These are phyloP conservation scores for Cyrtorhinus lividipennis DNA, from an alignment of 1,140 invertebrate species.

Conservation along the genomic window DNA sequence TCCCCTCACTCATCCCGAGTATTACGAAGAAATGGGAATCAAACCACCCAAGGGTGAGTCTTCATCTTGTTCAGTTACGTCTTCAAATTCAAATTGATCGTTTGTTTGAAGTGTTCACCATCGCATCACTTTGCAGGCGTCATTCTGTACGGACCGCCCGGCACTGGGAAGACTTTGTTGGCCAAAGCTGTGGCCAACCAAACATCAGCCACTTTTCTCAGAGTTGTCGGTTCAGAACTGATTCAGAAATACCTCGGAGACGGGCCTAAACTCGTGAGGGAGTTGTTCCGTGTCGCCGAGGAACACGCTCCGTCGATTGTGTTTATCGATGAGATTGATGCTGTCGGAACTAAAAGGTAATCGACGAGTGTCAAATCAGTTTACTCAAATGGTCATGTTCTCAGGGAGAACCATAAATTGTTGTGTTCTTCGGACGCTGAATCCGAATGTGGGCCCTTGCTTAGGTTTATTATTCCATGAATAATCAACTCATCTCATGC, in stretches of 20 bases:
- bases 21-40: conserved; percentile 99
- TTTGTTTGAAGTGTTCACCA: background rate
- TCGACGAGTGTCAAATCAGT: background rate
- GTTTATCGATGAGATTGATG: conserved; percentile 99
- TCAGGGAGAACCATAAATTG: background rate
- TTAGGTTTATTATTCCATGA: no score
- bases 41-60: conserved; percentile 79
- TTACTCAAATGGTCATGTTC: background rate
- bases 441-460: background rate
- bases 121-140: conserved; percentile 41
- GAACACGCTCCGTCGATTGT: conserved; percentile 99
- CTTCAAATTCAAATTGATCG: background rate
- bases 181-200: conserved; percentile 99
- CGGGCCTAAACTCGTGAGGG: conserved; percentile 95
- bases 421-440: background rate
- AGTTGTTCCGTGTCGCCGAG: conserved; percentile 95
- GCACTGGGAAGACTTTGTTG: conserved; percentile 94
- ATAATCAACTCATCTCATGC: no score
- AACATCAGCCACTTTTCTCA: conserved; percentile 95
- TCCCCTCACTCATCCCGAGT: conserved; percentile 97
- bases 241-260: conserved; percentile 99
- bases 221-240: conserved; percentile 96
- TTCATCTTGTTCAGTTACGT: background rate
- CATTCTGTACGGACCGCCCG: conserved; percentile 95
- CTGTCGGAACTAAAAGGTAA: conserved; percentile 82